These are phyloP conservation scores for Aurelia sp. DNA, from an alignment of 30 jellyfish, hydroid and myxozoan genomes.

Conservation along the genomic window DNA sequence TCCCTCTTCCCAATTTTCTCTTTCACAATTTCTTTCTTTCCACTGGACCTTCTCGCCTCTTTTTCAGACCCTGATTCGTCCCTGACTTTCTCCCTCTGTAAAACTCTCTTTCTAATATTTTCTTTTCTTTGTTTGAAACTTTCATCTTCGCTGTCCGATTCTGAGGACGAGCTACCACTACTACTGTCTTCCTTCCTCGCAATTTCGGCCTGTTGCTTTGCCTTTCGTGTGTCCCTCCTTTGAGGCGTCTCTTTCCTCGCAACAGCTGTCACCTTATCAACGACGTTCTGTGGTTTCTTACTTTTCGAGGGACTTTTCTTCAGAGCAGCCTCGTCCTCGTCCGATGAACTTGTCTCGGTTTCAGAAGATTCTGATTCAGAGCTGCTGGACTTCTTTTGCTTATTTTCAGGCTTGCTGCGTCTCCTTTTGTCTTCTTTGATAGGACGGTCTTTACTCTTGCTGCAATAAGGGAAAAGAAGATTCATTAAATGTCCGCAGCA, in stretches of 20 bases:
- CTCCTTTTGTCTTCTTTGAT: not conserved
- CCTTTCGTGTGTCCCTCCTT: no score
- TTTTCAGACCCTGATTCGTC: not conserved
- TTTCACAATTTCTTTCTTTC: not conserved
- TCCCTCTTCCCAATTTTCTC: not conserved
- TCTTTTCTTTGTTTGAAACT: not conserved
- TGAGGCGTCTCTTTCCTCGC: not conserved
- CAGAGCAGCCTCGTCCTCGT: not conserved
- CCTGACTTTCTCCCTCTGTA: not conserved
- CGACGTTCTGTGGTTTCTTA: not conserved
- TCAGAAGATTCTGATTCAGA: slow-evolving; percentile 30
- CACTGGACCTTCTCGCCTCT: no score
- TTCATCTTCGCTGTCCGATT: not conserved
- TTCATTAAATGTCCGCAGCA: no score
- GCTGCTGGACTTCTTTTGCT: slow-evolving; percentile 24
- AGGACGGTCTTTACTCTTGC: no score
- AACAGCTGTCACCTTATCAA: not conserved
- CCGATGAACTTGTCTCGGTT: slow-evolving; percentile 27
- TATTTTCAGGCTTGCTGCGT: not conserved
- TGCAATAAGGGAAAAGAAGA: no score
- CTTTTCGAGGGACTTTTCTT: not conserved
- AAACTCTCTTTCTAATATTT: not conserved
- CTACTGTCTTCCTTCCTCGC: not conserved
- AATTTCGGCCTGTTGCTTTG: no score
- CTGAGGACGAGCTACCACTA: not conserved